Base-by-base conservation (phyloP, 2,113 vertebrate genomes). In the Ammodytes marinus region DNA sequence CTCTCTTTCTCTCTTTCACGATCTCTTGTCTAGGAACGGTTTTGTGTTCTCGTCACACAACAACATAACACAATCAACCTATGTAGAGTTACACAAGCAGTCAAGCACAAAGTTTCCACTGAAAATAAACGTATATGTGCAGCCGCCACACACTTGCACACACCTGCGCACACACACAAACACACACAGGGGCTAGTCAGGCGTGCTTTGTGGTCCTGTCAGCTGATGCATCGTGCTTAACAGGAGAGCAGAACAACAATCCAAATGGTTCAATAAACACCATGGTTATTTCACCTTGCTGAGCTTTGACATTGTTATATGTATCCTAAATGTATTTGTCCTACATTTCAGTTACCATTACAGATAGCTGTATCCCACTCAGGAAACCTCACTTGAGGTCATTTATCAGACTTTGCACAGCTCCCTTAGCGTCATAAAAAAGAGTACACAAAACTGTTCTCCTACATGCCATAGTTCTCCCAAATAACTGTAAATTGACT, bases 81-180 rank as follows among this genome's bases (percentile, higher is more conserved):
- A 86, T 84, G 84, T 68, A 68, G 69, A 79, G 77, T 88, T 88
- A 90, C 70, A 85, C 85, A 90, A 63, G 75, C 86, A 92, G 79
- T 70, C 81, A 80, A 82, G 85, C 87, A 74, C 76, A 68, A 71
- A 83, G 67, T 87, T 55, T 77, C 76, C 11, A 17, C 49, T 78
- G 88, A 64, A 78, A 82, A 75, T 83, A 27, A 27, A 47, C 80
- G 84, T 67, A 55, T 64, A 77, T 57, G 76, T 74, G 66, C 54
- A 65, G n/a, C 27, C 27, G 27, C 27, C 27, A 27, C 27, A 27
- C 27, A 27, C 27, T 27, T 27, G 17, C 58, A 9, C 39, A 46
- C 37, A 11, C 52, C 40, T 46, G 45, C 80, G 72, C 52, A 47
- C 13, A 12, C 46, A 46, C 39, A 37, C 47, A 54, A 58, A 66